Percentiles rank a stretch among this genome's conserved stretches.
These are phyloP conservation scores for Diarsia mendica DNA, from an alignment of 2,888 invertebrate species.

Conservation along the genomic window DNA sequence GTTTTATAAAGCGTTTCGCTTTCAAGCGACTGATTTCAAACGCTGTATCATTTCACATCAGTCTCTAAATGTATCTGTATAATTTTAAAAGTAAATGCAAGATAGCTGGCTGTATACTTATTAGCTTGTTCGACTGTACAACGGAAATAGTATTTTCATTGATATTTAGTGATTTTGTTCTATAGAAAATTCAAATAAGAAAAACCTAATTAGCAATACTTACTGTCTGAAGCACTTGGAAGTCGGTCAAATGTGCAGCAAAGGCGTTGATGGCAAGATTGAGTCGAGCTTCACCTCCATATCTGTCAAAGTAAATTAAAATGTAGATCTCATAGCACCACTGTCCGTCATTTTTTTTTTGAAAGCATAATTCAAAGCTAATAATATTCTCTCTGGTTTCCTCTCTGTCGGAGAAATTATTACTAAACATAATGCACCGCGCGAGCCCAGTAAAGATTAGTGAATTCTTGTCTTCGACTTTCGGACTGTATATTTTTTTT, in stretches of 20 bases:
- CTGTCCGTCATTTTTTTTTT: background rate
- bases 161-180: background rate
- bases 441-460: background rate
- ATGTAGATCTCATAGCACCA: background rate
- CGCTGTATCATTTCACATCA: too few relatives aligned
- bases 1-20: too few relatives aligned
- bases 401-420: background rate
- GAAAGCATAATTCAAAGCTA: too few relatives aligned
- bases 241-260: constrained; percentile 77
- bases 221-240: constrained; percentile 64
- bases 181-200: background rate
- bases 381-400: too few relatives aligned
- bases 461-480: background rate
- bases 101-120: too few relatives aligned
- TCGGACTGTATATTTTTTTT: background rate
- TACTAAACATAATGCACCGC: background rate
- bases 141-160: background rate
- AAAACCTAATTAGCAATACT: constrained; percentile 12
- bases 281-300: constrained; percentile 82
- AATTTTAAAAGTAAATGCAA: too few relatives aligned
- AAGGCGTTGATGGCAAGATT: constrained; percentile 75
- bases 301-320: constrained; percentile 71
- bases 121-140: too few relatives aligned
- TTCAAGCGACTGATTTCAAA: too few relatives aligned
- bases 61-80: too few relatives aligned